A percentile compares a stretch with the other conserved stretches of the same genome.
Evolutionary conservation across 1,140 invertebrate genomes (phyloP).

Genomic region (Cotesia typhae): DNA sequence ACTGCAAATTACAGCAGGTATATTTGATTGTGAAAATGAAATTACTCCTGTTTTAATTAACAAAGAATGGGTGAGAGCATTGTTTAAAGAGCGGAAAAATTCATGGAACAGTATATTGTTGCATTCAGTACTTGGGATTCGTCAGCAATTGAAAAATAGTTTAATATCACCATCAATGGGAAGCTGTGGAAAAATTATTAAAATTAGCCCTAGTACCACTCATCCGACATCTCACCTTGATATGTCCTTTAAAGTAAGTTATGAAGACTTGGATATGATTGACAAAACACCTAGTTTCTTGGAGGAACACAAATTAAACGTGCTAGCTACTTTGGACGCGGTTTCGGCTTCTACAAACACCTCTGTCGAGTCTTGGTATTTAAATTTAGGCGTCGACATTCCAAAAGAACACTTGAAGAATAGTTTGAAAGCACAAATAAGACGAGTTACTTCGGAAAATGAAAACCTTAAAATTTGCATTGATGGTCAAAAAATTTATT

Average conservation of each 20-base stretch:
- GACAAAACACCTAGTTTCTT: slow-evolving; percentile 24
- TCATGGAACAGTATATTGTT: slow-evolving; percentile 26
- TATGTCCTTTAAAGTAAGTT: slow-evolving; percentile 35
- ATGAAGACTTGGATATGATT: slow-evolving; percentile 37
- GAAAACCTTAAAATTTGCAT: slow-evolving; percentile 58
- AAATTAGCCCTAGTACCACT: slow-evolving; percentile 44
- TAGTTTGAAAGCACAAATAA: slow-evolving; percentile 50
- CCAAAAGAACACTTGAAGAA: slow-evolving; percentile 48
- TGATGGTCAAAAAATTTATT: slow-evolving; percentile 51
- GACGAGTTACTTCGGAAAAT: slow-evolving; percentile 49
- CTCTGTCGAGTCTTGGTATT: slow-evolving; percentile 51
- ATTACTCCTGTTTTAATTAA: slow-evolving; percentile 33
- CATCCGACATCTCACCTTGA: slow-evolving; percentile 48
- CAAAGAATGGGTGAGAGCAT: slow-evolving; percentile 35
- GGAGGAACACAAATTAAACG: slow-evolving; percentile 37
- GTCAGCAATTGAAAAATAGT: slow-evolving; percentile 40
- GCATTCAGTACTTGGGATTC: slow-evolving; percentile 33
- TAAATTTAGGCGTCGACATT: slow-evolving; percentile 49
- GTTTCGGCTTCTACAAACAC: slow-evolving; percentile 42
- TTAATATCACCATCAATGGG: slow-evolving; percentile 42
- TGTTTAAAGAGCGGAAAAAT: slow-evolving; percentile 38
- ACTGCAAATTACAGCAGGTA: slow-evolving; percentile 41
- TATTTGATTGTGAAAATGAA: slow-evolving; percentile 56
- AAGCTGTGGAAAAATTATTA: slow-evolving; percentile 45
- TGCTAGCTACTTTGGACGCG: slow-evolving; percentile 45